Evolutionary conservation across 2,113 vertebrate species (phyloP), one percentile per base, ranked within the genome.

Genomic region (Brachyistius frenatus): DNA sequence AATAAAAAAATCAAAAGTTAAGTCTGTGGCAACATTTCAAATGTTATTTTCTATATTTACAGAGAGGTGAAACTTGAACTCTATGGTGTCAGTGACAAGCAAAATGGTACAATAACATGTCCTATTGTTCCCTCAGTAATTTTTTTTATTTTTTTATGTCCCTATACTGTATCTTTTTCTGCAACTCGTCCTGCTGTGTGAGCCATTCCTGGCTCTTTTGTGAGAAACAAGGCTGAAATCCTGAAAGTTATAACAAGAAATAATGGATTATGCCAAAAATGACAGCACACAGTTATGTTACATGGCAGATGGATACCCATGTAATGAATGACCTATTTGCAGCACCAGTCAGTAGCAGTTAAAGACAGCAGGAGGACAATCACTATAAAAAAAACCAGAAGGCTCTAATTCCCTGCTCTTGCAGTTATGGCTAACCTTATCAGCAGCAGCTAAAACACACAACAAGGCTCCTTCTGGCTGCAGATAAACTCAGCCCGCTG

Each of bases 371-470:
- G 52, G 54, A 73, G 54, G 44, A 58, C 30, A 65, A 44, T 6
- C 39, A 13, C 2, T 3, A 44, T 3, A 11, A 44, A 23, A 52
- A 52, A 56, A 58, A 54, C 39, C 44, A 31, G 68, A 55, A 73
- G 64, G 46, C 63, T 85, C 39, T 46, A 54, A 53, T 76, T 79
- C 77, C 50, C 62, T 53, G 71, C 58, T 71, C 67, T 30, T 76
- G 65, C 72, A 80, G 63, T 64, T 83, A 69, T 64, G 58, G 65
- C 80, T 47, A 55, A 81, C 83, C 69, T 83, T 86, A 88, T 88
- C 89, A 85, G 84, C 61, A 66, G 82, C 74, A 71, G 76, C 74
- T 90, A 83, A 75, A 90, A 90, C 88, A 90, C 81, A 86, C 75
- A 80, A 62, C 61, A 53, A 60, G 74, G 54, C 78, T 90, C 79